phyloP scores from a whole-genome alignment of 1,140 invertebrate genomes.

The Pogonomyrmex barbatus region DNA sequence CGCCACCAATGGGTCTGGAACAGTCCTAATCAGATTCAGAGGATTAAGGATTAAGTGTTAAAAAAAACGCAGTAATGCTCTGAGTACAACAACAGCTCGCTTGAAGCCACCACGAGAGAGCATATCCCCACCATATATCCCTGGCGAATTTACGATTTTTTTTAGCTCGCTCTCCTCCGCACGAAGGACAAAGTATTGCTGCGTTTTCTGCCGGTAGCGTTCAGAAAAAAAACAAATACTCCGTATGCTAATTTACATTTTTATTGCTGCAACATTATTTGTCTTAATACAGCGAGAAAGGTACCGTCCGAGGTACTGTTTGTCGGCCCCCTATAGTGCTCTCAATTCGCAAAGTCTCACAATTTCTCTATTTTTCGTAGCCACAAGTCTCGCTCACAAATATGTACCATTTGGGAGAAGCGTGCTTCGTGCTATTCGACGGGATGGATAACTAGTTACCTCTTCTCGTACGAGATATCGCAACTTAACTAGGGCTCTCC shows the following conservation, averaged over 20 bases:
- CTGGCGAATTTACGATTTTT: not conserved
- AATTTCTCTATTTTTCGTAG: constrained; percentile 17
- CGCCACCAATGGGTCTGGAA: constrained; percentile 84
- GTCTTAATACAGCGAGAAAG: constrained; percentile 83
- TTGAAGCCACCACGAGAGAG: not conserved
- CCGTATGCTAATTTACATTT: constrained; percentile 85
- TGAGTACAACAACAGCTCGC: constrained; percentile 35
- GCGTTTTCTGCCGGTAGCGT: constrained; percentile 79
- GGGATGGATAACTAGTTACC: constrained; percentile 8
- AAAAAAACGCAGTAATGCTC: constrained; percentile 84
- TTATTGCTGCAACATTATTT: constrained; percentile 86
- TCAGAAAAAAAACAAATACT: constrained; percentile 81
- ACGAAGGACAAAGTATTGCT: constrained; percentile 78
- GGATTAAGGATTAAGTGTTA: constrained; percentile 74
- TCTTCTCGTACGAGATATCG: not conserved
- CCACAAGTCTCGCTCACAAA: constrained; percentile 18
- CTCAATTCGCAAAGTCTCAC: constrained; percentile 43
- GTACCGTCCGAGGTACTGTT: constrained; percentile 75
- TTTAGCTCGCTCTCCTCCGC: not conserved
- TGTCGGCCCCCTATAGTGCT: constrained; percentile 78
- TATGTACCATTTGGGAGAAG: constrained; percentile 20
- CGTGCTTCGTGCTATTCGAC: constrained; percentile 29
- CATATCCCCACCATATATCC: not conserved
- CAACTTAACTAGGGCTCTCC: not conserved
- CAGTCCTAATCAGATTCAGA: constrained; percentile 86